Base-by-base conservation (phyloP, 2,888 invertebrate species). In the Eurois occulta region DNA sequence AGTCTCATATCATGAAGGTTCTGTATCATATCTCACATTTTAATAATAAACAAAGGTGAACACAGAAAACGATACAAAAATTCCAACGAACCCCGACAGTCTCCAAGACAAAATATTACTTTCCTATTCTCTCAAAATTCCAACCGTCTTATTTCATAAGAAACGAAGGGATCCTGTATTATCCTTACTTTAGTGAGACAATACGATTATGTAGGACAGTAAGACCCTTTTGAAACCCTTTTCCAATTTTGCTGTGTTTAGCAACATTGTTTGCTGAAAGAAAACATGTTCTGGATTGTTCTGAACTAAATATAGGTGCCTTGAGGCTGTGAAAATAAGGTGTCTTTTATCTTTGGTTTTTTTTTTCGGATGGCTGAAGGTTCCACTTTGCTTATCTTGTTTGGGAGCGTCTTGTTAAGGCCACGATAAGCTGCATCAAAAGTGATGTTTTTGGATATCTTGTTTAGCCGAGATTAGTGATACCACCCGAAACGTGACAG, bases 381-480 rank as follows among this genome's bases (percentile, higher is more conserved):
- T 67, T 84, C n/a, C 35, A 18, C 4, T 80, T 58, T 41, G 32
- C 65, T 80, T 83, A 80, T 82, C 75, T 68, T 55, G 52, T 43
- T 75, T 21, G n/a, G 38, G 64, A n/a, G 4, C 35, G 32, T 55
- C 43, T 48, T 70, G 28, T 46, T 43, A 72, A 65, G 69, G 48
- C 32, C 32, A 1, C 13, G 38, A 68, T 75, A 71, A 55, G 38
- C 72, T 43, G 11, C 38, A 32, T 65, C 18, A 18, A 64, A 3
- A n/a, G 16, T 38, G n/a, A 52, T 52, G 2, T 46, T 69, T 35
- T 69, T 32, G n/a, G 21, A 3, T 55, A 46, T 64, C 4, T 83
- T 87, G 28, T 79, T 92, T 90, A 0, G 13, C 18, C 8, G 8
- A 64, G 16, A 41, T 55, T 62, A 32, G 32, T 35, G 16, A 55